Base-by-base conservation (phyloP, 2,888 invertebrate species). In the Camptogramma bilineatum region DNA sequence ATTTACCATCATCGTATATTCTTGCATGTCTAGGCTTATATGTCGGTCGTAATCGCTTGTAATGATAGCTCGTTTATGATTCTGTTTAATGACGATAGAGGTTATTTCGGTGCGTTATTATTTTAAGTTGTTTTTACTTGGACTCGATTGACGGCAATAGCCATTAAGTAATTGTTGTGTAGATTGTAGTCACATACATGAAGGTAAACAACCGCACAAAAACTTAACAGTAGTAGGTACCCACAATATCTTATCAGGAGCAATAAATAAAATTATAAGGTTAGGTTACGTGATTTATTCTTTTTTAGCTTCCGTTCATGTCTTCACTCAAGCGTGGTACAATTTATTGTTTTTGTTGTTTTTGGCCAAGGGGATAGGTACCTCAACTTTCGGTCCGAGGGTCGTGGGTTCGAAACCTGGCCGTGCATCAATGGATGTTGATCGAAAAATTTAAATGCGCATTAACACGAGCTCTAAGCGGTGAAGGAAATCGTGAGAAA, bases 91-190 rank as follows among this genome's bases (percentile, higher is more conserved):
- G 61, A 58, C 61, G 66, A 69, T 59, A 63, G 54, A 64, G 57
- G 69, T 60, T 68, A 68, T 63, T 73, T 66, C 28, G 69, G 74
- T 64, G 73, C 69, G 58, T 63, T 69, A 73, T 73, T 71, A 66
- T 67, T 64, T 52, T 52, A 64, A 46, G 59, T 39, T 48, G 47
- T 52, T 53, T 54, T 28, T 46, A 46, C 42, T 68, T 62, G 63
- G 60, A 67, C 58, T 64, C 53, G 50, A 63, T 63, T 24, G 42
- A 44, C 19, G 4, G 13, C 34, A 52, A 50, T 44, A 34, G 34
- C 39, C 9, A 50, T 19, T 54, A 61, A 61, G 13, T 62, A 16
- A 55, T 34, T n/a, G n/a, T n/a, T n/a, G n/a, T n/a, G n/a, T n/a
- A n/a, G n/a, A n/a, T n/a, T 18, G 42, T 54, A 19, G 47, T 24